phyloP scores from a whole-genome alignment of 2,797 vertebrate genomes.

The Arrhamphus sclerolepis region DNA sequence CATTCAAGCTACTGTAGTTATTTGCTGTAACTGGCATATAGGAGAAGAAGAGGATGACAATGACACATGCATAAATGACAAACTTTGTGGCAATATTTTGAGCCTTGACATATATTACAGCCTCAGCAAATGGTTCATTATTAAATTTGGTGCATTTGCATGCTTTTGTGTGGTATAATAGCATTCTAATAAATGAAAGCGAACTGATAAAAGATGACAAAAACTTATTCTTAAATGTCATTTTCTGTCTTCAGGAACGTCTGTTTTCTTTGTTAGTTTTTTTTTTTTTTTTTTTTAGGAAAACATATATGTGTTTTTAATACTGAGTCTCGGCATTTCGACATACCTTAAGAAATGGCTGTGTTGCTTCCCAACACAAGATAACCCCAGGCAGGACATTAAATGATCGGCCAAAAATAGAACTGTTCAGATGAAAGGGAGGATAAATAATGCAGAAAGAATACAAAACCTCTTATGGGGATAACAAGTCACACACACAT shows the following conservation, averaged over 20 bases:
- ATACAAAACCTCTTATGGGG: slow-evolving; percentile 75
- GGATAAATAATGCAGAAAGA: slow-evolving; percentile 77
- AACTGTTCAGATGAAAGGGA: slow-evolving; percentile 70
- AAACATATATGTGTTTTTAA: slow-evolving; percentile 47
- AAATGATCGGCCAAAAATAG: slow-evolving; percentile 74
- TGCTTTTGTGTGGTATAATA: slow-evolving; percentile 14
- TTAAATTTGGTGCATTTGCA: slow-evolving; percentile 41
- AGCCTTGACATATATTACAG: slow-evolving; percentile 45
- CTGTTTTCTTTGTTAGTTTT: slow-evolving; percentile 28
- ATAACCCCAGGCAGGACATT: slow-evolving; percentile 60
- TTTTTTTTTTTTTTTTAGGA: too few species aligned
- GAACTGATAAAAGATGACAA: slow-evolving; percentile 22
- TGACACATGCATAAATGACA: slow-evolving; percentile 31
- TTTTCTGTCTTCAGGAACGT: slow-evolving; percentile 35
- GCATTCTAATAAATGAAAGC: slow-evolving; percentile 25
- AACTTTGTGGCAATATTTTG: slow-evolving; percentile 42
- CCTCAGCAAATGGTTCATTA: slow-evolving; percentile 46
- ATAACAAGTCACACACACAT: slow-evolving; percentile 56
- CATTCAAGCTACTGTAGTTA: neutral
- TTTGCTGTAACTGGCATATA: slow-evolving; percentile 1
- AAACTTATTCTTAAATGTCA: slow-evolving; percentile 28
- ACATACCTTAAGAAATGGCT: slow-evolving; percentile 56
- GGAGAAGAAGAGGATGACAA: slow-evolving; percentile 8
- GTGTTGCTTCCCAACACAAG: slow-evolving; percentile 45
- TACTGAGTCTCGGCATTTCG: slow-evolving; percentile 30